phyloP scores from a whole-genome alignment of 2,113 vertebrate species.

The Elaphurus davidianus region DNA sequence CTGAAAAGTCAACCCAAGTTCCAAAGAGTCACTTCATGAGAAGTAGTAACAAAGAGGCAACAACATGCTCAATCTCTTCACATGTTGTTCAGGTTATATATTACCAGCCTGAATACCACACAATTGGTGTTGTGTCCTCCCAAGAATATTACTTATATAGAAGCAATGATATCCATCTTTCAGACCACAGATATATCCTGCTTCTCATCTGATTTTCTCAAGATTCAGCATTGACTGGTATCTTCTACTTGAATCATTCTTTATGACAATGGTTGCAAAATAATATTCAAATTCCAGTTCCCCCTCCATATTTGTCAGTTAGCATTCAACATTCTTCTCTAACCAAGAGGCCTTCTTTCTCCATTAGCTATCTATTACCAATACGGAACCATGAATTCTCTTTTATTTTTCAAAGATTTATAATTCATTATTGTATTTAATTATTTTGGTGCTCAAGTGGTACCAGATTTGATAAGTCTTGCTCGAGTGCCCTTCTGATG shows the following conservation, averaged over 20 bases:
- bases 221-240: neutral
- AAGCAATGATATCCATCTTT: neutral
- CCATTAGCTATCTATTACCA: neutral
- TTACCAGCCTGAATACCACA: neutral
- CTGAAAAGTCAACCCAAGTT: constrained; percentile 1
- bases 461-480: neutral
- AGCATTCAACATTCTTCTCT: neutral
- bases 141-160: neutral
- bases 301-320: neutral
- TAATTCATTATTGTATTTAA: neutral
- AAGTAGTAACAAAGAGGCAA: neutral
- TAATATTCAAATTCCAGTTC: neutral
- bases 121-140: neutral
- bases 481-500: neutral
- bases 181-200: neutral
- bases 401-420: neutral
- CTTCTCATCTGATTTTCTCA: neutral
- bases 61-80: neutral
- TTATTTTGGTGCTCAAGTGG: neutral
- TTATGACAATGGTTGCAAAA: neutral
- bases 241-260: neutral
- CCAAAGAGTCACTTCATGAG: neutral
- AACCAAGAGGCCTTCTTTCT: neutral
- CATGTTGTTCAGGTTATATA: neutral
- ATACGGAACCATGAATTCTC: neutral